These are phyloP conservation scores for Diploptera punctata DNA, from an alignment of 2,888 invertebrate species.

Conservation along the genomic window DNA sequence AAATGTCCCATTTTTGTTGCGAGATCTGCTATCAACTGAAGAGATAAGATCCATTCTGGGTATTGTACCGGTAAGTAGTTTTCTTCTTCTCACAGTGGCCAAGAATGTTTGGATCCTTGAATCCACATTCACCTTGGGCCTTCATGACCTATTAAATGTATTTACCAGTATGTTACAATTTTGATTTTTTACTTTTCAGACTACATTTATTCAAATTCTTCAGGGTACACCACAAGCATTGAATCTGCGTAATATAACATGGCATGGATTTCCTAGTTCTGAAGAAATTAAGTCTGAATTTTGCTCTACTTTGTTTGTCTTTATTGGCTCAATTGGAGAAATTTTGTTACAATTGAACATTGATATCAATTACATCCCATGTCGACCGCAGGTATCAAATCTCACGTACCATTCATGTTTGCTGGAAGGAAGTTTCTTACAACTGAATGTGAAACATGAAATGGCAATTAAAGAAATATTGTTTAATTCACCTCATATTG, in stretches of 20 bases:
- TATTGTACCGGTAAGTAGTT: constrained; percentile 50
- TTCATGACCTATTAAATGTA: no score
- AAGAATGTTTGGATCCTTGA: no score
- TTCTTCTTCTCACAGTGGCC: no score
- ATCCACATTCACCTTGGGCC: no score
- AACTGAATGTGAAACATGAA: constrained; percentile 39
- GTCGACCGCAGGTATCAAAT: constrained; percentile 33
- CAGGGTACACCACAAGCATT: constrained; percentile 59
- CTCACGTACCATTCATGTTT: neutral
- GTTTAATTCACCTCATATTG: constrained; percentile 35
- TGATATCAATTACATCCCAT: constrained; percentile 35
- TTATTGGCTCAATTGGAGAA: constrained; percentile 49
- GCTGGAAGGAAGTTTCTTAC: constrained; percentile 43
- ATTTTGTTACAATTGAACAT: constrained; percentile 30
- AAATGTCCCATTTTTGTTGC: constrained; percentile 55
- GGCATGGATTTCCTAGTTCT: constrained; percentile 61
- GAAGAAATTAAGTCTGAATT: constrained; percentile 55
- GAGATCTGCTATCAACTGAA: constrained; percentile 55
- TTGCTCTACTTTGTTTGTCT: constrained; percentile 50
- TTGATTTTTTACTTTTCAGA: no score
- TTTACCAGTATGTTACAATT: no score
- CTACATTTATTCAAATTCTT: constrained; percentile 54
- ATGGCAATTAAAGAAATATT: constrained; percentile 36
- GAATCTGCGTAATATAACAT: constrained; percentile 60
- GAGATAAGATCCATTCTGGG: constrained; percentile 53